Evolutionary conservation across 2,113 vertebrate species (phyloP), one percentile per base, ranked within the genome.

Genomic region (Rhipidura dahli): DNA sequence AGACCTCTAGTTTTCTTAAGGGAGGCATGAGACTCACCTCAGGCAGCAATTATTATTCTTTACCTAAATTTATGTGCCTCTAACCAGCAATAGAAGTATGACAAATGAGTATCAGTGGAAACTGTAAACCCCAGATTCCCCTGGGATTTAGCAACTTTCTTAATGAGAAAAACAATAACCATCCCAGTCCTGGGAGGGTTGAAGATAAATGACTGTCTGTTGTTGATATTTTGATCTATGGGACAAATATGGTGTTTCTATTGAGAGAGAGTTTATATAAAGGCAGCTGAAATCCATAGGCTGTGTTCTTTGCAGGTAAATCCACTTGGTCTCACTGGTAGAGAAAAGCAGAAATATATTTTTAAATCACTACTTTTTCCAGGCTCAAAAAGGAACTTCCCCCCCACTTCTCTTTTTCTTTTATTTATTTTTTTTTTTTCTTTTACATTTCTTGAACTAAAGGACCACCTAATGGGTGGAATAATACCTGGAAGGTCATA

Each of bases 141-240:
- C 21, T 92, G 90, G 68, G 94, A 90, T 77, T 83, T 9, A 70
- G 35, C 64, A 70, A 15, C 66, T 47, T 88, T 54, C 76, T 86
- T 93, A 94, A 97, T 93, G 95, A 94, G 83, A 88, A 87, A 92
- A 96, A 88, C 76, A 96, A 93, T 95, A 94, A 92, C 72, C 64
- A 78, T 73, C 73, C 54, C 9, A 33, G 33, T 93, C 88, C 76
- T 31, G 56, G 56, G 94, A 95, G 88, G 14, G 24, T 1, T 78
- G 76, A 86, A 93, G 90, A 96, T 63, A 94, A 94, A 97, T 89
- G 76, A 89, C 64, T 92, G 33, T 69, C 92, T 89, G 42, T 33
- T 50, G 85, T 66, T 90, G 83, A 65, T 92, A 92, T 90, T 96
- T 94, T 96, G 95, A 95, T 93, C 75, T 95, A 90, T 92, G 83